Base-by-base conservation (phyloP, 92 coral and sea anemone species). In the Isaurus tuberculatus region DNA sequence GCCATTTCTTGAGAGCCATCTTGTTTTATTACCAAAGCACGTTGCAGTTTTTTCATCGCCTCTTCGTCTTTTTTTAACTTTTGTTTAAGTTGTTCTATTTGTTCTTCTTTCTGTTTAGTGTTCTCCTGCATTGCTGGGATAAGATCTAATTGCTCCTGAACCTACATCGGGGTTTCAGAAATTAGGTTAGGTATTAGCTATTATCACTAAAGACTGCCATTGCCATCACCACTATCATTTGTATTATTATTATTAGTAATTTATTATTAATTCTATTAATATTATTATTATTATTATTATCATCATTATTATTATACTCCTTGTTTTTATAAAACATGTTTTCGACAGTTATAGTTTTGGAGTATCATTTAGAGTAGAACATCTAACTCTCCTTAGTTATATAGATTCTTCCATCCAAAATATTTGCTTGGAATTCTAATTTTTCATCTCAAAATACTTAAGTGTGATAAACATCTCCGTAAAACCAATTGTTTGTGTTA, bases 41-140 rank as follows among this genome's bases (percentile, higher is more conserved):
- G 90, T 51, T 91, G 94, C 1, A 93, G 93, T 28, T 86, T 81
- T 28, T 86, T 86, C 3, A 93, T 85, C 43, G 61, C 70, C 75
- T 91, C 91, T 64, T 46, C 87, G 72, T 89, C 89, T 63, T 79
- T 48, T 34, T 81, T 90, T 66, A 85, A 78, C n/a, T 93, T 90
- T 51, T 91, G 86, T 48, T 25, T 85, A 33, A 89, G 85, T 30
- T 64, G 72, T 29, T 87, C 46, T 27, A 92, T 32, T 9, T 66
- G 82, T 33, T 87, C 87, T 26, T 77, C 79, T 65, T 89, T 86
- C 70, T 89, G 86, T 53, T 86, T 74, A 9, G 87, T 40, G 67
- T 86, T 87, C 43, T 87, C 94, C 75, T 91, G 88, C 46, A 89
- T 58, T 14, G 70, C 31, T 6, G 82, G 82, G 14, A 77, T 77